Evolutionary conservation across 92 coral and sea anemone species (phyloP).

Genomic region (Blastomussa wellsi): DNA sequence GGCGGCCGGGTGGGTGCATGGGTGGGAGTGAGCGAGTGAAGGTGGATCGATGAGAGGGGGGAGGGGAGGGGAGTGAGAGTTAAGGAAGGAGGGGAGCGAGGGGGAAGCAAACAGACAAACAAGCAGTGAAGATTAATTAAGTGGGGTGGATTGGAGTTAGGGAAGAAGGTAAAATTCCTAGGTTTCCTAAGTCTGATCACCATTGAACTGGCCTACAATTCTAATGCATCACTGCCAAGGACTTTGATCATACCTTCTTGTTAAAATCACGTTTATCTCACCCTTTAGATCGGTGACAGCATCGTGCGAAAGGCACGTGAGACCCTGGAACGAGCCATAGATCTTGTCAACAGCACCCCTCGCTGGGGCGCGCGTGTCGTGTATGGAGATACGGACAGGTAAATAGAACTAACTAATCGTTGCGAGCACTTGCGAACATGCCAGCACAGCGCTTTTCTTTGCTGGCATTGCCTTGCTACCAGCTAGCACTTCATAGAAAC

Average conservation of each 20-base stretch:
- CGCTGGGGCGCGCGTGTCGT: slow-evolving; percentile 98
- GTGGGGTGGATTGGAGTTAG: not conserved
- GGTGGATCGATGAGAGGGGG: not conserved
- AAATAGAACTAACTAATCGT: too few relatives aligned
- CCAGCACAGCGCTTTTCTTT: too few relatives aligned
- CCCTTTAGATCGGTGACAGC: slow-evolving; percentile 83
- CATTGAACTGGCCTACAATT: not conserved
- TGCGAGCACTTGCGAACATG: too few relatives aligned
- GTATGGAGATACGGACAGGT: slow-evolving; percentile 99
- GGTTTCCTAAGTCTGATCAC: not conserved
- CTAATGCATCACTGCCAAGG: not conserved
- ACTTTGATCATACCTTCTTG: not conserved
- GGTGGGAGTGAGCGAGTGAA: not conserved
- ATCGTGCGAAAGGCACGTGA: slow-evolving; percentile 97
- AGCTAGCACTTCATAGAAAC: too few relatives aligned
- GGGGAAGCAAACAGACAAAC: not conserved
- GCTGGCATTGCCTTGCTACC: too few relatives aligned
- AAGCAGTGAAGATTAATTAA: not conserved
- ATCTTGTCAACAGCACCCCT: slow-evolving; percentile 87
- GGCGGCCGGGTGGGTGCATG: not conserved
- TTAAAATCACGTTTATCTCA: not conserved
- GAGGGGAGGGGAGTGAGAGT: too few relatives aligned
- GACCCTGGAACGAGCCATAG: slow-evolving; percentile 92
- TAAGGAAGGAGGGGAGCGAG: not conserved
- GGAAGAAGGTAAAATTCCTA: not conserved